Evolutionary conservation across 2,888 invertebrate genomes (phyloP), one percentile per base, ranked within the genome.

Genomic region (Strigamia crassipes): DNA sequence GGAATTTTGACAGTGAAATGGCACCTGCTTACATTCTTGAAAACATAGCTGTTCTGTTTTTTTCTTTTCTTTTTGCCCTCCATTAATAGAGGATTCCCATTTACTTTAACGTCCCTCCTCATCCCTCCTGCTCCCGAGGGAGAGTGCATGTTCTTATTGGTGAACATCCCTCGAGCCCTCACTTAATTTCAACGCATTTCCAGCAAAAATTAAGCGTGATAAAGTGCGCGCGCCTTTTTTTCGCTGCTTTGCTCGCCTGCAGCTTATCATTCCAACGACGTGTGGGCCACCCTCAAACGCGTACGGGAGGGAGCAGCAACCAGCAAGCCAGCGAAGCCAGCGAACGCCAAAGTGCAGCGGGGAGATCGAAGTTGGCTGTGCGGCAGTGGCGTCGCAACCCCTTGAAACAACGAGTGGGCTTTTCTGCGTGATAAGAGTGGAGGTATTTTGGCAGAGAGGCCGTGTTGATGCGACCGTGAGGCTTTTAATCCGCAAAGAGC

Each of bases 121-220:
- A 1, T 18, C 56, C 56, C 21, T 31, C 31, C 31, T 6, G 31
- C 27, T 27, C 31, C 73, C 73, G 12, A 27, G 73, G 73, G 73
- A 73, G 31, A 31, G 73, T 27, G 73, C 31, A 73, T 27, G 27
- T 73, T 73, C 27, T 73, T 73, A 73, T 73, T 73, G 73, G 73
- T 12, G 73, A 23, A 73, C 73, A 27, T 73, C 73, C 73, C 73
- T 73, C 73, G 73, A 73, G 73, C 73, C 73, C 21, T 23, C 80
- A 80, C 51, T 80, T 80, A 80, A 80, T 80, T 80, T 80, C 80
- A 42, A 46, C 80, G 80, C 51, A 46, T 23, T 78, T 80, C 51
- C 80, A 27, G 51, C 51, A 80, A 80, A 80, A 80, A 80, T 80
- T 80, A 80, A 80, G 80, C 80, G 80, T 51, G 80, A 80, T 80